phyloP scores from a whole-genome alignment of 2,797 vertebrate genomes.

The Paratrypauchen microcephalus region DNA sequence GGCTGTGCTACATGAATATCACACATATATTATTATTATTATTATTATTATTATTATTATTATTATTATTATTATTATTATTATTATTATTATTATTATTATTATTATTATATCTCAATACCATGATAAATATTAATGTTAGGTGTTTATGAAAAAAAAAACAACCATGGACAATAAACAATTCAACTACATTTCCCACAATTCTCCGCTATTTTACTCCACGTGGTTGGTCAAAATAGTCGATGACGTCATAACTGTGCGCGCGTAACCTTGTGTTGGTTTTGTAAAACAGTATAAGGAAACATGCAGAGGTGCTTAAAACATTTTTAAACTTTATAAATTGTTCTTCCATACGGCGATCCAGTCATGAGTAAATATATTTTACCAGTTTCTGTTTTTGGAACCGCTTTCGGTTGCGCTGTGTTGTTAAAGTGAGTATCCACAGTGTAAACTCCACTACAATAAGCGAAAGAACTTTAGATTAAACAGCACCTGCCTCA shows the following conservation, averaged over 20 bases:
- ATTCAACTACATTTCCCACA: slow-evolving; percentile 60
- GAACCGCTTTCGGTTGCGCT: slow-evolving; percentile 69
- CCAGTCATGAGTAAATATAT: slow-evolving; percentile 73
- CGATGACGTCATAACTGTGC: slow-evolving; percentile 47
- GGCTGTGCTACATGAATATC: too few species aligned
- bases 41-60: too few species aligned
- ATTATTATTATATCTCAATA: too few species aligned
- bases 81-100: too few species aligned
- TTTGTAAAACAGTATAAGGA: background rate
- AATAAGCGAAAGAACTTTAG: background rate
- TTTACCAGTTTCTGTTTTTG: slow-evolving; percentile 73
- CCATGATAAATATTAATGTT: too few species aligned
- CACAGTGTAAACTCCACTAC: background rate
- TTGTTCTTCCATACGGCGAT: background rate
- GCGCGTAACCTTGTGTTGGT: slow-evolving; percentile 58
- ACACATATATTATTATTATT: too few species aligned
- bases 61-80: too few species aligned
- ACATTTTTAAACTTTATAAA: background rate
- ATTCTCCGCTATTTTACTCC: background rate
- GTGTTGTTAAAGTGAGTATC: slow-evolving; percentile 78
- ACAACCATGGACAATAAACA: background rate
- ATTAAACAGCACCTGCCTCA: background rate
- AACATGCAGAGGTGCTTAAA: background rate
- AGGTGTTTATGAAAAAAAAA: background rate
- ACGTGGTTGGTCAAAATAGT: slow-evolving; percentile 16